Evolutionary conservation across 2,113 vertebrate genomes (phyloP).

Genomic region (Notarius quadriscutis): DNA sequence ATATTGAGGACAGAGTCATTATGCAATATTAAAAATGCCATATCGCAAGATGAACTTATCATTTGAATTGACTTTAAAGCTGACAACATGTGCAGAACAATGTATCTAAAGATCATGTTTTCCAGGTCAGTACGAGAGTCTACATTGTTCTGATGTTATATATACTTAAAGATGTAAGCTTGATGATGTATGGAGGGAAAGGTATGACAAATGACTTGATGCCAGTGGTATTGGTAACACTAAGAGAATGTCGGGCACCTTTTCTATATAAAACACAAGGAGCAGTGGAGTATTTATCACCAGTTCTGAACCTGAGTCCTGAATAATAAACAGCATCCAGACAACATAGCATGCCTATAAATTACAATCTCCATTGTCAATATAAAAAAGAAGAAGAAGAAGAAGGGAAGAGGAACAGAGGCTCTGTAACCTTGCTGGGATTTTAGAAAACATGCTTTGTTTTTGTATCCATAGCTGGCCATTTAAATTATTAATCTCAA

Average conservation of each 20-base stretch:
- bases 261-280: neutral
- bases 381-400: neutral
- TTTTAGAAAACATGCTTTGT: neutral
- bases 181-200: neutral
- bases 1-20: neutral
- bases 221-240: neutral
- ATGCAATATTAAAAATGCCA: neutral
- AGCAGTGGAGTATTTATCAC: slow-evolving; percentile 11
- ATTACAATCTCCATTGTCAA: neutral
- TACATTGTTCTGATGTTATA: neutral
- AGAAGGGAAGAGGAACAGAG: neutral
- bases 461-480: neutral
- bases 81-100: neutral
- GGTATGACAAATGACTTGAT: neutral
- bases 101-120: neutral
- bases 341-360: neutral
- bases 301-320: slow-evolving; percentile 1
- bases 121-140: slow-evolving; percentile 1
- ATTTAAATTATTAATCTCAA: neutral
- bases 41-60: neutral
- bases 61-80: neutral
- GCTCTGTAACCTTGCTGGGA: neutral
- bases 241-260: neutral
- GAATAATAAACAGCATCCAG: slow-evolving; percentile 6
- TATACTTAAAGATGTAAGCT: neutral